Evolutionary conservation across 2,113 vertebrate species (phyloP).

Genomic region (Excalfactoria chinensis): DNA sequence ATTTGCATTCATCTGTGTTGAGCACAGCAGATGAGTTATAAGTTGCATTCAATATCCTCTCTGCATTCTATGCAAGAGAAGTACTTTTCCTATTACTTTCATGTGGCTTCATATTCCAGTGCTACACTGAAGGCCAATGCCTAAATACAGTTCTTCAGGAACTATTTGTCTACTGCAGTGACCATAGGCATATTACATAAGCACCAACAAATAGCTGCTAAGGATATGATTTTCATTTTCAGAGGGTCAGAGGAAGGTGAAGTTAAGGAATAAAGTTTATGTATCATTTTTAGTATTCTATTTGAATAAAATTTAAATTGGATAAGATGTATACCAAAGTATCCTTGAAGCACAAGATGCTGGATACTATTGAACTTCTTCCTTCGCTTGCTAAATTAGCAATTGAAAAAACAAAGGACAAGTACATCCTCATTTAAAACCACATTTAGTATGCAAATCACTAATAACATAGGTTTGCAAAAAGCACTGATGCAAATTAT

Average conservation of each 20-base stretch:
- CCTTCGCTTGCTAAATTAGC: conserved; percentile 15
- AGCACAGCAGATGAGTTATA: background rate
- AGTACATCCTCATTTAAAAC: conserved; percentile 13
- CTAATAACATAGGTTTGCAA: background rate
- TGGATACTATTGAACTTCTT: background rate
- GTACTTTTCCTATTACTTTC: background rate
- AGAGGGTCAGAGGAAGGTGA: conserved; percentile 24
- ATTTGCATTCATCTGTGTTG: background rate
- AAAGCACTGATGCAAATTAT: conserved; percentile 30
- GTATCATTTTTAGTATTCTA: conserved; percentile 17
- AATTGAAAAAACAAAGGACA: conserved; percentile 12
- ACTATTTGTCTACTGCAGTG: background rate
- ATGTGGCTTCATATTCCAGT: background rate
- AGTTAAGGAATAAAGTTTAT: conserved; percentile 1
- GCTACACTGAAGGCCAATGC: accelerated
- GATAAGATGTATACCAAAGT: background rate
- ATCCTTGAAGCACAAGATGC: background rate
- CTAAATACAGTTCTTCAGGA: background rate
- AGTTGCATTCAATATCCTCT: background rate
- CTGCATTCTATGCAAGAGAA: background rate
- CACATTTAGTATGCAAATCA: conserved; percentile 54
- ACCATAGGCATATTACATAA: background rate
- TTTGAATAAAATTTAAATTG: conserved; percentile 55
- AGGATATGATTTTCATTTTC: background rate
- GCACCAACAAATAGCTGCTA: background rate